These are phyloP conservation scores for Lucinisca nassula DNA, from an alignment of 2,888 invertebrate genomes.

Conservation along the genomic window DNA sequence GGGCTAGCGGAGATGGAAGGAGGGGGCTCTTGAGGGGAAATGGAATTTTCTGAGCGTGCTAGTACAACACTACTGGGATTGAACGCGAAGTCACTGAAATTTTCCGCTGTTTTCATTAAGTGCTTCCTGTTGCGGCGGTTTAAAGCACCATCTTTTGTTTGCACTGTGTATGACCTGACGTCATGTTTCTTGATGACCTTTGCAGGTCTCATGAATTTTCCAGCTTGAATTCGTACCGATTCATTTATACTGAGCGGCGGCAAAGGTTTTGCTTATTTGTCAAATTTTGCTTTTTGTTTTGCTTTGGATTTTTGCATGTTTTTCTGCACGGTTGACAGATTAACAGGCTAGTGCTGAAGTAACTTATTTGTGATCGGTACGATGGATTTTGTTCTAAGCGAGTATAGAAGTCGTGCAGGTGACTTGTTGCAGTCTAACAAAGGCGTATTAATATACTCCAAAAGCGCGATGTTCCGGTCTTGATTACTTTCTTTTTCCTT, in stretches of 20 bases:
- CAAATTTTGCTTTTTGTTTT: neutral
- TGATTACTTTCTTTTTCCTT: neutral
- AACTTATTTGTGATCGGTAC: neutral
- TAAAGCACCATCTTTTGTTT: neutral
- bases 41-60: too few relatives aligned
- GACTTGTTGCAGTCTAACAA: neutral
- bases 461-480: neutral
- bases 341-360: neutral
- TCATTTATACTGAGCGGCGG: neutral
- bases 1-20: too few relatives aligned
- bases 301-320: neutral
- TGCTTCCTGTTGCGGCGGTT: too few relatives aligned
- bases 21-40: too few relatives aligned
- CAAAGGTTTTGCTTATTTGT: neutral
- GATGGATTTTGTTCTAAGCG: neutral
- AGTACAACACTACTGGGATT: too few relatives aligned
- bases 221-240: neutral
- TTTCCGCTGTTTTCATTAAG: too few relatives aligned
- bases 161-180: neutral
- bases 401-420: neutral
- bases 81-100: too few relatives aligned
- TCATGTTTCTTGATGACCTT: neutral
- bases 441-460: neutral
- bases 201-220: neutral
- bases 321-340: neutral